Conservation (phyloP, 2,888 invertebrate genomes). For the Cotesia congregata region DNA sequence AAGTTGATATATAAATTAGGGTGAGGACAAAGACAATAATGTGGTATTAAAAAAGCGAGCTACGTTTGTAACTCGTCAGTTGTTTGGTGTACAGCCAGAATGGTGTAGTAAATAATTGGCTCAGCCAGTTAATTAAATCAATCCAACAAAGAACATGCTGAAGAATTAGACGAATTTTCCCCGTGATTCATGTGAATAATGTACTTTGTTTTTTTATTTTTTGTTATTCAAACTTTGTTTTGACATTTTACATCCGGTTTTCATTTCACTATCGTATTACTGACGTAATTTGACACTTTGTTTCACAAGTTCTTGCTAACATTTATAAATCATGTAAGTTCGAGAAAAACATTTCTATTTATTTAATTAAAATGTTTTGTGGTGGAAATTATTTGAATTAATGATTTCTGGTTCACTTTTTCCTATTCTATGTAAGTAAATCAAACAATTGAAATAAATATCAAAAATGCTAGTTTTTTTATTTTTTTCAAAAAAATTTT, state of each 20-base stretch:
- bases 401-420: too few relatives aligned
- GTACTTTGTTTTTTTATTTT: neutral
- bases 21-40: neutral
- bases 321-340: neutral
- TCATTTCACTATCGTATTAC: neutral
- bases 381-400: too few relatives aligned
- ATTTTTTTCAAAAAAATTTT: too few relatives aligned
- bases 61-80: neutral
- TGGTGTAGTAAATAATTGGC: slow-evolving; percentile 3
- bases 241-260: slow-evolving; percentile 4
- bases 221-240: neutral
- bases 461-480: too few relatives aligned
- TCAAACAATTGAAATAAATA: too few relatives aligned
- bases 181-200: neutral
- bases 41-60: slow-evolving; percentile 4
- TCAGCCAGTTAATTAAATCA: neutral
- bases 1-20: neutral
- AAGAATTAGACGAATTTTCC: slow-evolving; percentile 2
- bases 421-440: too few relatives aligned
- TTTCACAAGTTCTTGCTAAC: neutral
- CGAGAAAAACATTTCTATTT: neutral
- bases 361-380: neutral
- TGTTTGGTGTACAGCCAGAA: slow-evolving; percentile 4
- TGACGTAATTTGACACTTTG: neutral
- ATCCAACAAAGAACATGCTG: neutral